These are phyloP conservation scores for Allobates femoralis DNA, from an alignment of 2,797 vertebrate species.

Conservation along the genomic window DNA sequence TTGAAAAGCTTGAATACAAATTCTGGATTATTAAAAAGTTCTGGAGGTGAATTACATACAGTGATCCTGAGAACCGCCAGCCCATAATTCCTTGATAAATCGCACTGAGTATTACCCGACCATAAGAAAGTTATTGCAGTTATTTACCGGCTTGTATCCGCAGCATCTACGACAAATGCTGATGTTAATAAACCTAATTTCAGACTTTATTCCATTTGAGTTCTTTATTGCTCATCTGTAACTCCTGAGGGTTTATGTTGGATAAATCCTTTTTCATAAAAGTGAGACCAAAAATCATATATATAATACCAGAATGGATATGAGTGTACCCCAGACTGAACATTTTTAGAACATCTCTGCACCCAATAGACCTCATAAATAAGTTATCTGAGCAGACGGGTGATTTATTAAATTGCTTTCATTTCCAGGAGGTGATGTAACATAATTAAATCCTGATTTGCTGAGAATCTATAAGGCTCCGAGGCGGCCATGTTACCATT, in stretches of 20 bases:
- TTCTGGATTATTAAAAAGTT: too few relatives aligned
- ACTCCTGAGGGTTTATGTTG: background rate
- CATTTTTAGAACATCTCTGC: background rate
- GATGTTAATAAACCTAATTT: slow-evolving; percentile 7
- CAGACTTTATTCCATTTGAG: background rate
- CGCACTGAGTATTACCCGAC: background rate
- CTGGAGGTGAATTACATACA: background rate
- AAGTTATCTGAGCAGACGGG: background rate
- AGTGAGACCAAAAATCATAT: background rate
- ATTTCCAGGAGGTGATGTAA: slow-evolving; percentile 4
- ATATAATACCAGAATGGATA: background rate
- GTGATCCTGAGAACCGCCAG: background rate
- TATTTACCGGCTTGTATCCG: background rate
- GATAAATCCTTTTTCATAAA: background rate
- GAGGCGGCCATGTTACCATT: background rate
- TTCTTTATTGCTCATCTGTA: background rate
- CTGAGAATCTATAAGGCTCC: background rate
- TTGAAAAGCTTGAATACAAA: too few relatives aligned
- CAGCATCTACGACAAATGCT: background rate
- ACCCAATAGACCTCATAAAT: background rate
- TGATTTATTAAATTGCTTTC: slow-evolving; percentile 20
- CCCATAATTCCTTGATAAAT: background rate
- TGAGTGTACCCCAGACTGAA: background rate
- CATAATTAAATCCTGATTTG: slow-evolving; percentile 11
- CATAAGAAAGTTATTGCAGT: background rate